Evolutionary conservation across 2,113 vertebrate genomes (phyloP), one percentile per base, ranked within the genome.

Genomic region (Muntiacus muntjak): DNA sequence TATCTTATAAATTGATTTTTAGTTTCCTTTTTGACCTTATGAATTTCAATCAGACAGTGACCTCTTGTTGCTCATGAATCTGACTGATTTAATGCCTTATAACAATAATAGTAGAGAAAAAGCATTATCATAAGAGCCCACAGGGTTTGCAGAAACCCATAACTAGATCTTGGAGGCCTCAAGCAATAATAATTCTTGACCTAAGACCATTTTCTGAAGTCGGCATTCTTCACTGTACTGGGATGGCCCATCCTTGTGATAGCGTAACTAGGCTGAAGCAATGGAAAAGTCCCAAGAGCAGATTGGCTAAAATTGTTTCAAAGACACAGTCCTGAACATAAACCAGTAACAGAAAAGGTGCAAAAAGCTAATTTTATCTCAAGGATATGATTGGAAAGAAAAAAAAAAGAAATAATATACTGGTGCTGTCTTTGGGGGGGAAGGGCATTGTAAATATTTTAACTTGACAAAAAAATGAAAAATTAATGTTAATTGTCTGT

Each of bases 1-100:
- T 99, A 98, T 99, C 99, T 99, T 99, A 99, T 99, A 99, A 99
- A 99, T 99, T 99, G 99, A 99, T 99, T 99, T 99, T 99, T 99
- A 99, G 99, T 99, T 99, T 99, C 99, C 99, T 99, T 99, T 99
- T 99, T 99, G 99, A 99, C 99, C 99, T 99, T 99, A 99, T 99
- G 99, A 99, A 99, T 99, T 99, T 99, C 99, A 99, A 99, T 99
- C 99, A 99, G 99, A 98, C 98, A 98, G 98, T 99, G 99, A 99
- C 99, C 99, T 99, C 99, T 99, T 99, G 99, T 98, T 98, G 98
- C 99, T 99, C 99, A 98, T 99, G 99, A 99, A 99, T 99, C 98
- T 98, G 98, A 98, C 98, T 99, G 99, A 99, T 99, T 99, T 99
- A 99, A 98, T 99, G 98, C 97, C 97, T 96, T 98, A 98, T 98